Conservation (phyloP, 2,113 vertebrate genomes). For the Machaerirhynchus nigripectus region DNA sequence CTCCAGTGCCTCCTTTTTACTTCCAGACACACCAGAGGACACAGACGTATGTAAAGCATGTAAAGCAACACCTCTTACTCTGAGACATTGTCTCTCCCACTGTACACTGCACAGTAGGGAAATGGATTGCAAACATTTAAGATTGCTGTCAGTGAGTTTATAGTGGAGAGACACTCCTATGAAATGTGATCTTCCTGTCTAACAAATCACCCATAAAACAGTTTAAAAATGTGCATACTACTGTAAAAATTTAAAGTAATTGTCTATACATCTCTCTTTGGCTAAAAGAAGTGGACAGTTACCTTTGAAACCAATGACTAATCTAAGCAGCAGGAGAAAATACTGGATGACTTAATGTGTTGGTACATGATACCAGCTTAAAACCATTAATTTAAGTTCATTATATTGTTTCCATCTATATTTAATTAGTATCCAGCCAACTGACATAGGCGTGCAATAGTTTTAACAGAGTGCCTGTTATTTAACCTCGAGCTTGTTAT, state of each 20-base stretch:
- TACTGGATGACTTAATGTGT: not conserved
- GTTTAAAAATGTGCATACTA: not conserved
- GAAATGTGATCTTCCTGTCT: not conserved
- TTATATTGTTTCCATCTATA: constrained; percentile 64
- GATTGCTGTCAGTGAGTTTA: not conserved
- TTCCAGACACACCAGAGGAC: not conserved
- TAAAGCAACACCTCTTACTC: no score
- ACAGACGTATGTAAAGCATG: not conserved
- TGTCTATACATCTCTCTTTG: not conserved
- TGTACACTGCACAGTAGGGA: not conserved
- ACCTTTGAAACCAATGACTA: not conserved
- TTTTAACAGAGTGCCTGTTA: constrained; percentile 58
- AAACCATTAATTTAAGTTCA: constrained; percentile 45
- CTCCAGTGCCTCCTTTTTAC: not conserved
- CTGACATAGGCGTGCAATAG: constrained; percentile 18
- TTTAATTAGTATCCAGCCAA: constrained; percentile 57
- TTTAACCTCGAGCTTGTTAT: constrained; percentile 64
- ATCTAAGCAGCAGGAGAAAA: not conserved
- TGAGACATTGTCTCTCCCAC: not conserved
- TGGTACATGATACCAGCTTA: constrained; percentile 3
- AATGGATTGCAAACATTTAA: not conserved
- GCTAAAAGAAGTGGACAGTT: not conserved
- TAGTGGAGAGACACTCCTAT: not conserved
- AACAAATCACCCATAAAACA: not conserved
- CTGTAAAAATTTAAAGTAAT: not conserved